phyloP scores from a whole-genome alignment of 2,797 vertebrate species.

The Muscicapa comitata region DNA sequence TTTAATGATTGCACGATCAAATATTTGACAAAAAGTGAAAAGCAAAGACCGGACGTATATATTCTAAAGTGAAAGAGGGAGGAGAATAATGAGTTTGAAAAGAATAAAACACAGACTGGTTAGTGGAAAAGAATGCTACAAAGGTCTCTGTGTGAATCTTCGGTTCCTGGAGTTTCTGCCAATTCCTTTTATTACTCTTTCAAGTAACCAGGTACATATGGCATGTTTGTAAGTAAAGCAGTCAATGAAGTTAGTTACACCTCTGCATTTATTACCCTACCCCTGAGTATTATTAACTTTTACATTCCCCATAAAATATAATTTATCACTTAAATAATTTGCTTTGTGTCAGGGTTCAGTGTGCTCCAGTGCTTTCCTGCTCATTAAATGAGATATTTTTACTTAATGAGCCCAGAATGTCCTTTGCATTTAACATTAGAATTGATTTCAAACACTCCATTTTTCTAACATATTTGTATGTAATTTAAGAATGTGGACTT shows the following conservation, averaged over 20 bases:
- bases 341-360: slow-evolving; percentile 82
- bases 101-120: neutral
- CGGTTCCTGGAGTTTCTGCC: neutral
- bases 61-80: neutral
- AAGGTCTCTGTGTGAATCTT: slow-evolving; percentile 1
- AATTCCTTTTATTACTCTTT: slow-evolving; percentile 55
- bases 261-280: slow-evolving; percentile 79
- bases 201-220: slow-evolving; percentile 72
- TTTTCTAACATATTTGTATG: slow-evolving; percentile 70
- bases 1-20: slow-evolving; percentile 57
- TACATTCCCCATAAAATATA: slow-evolving; percentile 84
- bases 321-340: slow-evolving; percentile 84
- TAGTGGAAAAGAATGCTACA: neutral
- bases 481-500: slow-evolving; percentile 55
- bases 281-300: slow-evolving; percentile 82
- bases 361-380: slow-evolving; percentile 78
- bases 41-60: slow-evolving; percentile 41
- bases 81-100: slow-evolving; percentile 7
- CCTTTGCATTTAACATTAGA: slow-evolving; percentile 77
- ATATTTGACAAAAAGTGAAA: slow-evolving; percentile 71
- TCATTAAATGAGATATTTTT: slow-evolving; percentile 84
- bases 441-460: slow-evolving; percentile 76
- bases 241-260: slow-evolving; percentile 73
- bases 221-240: slow-evolving; percentile 77
- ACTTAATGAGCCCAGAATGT: slow-evolving; percentile 81